A percentile compares a stretch with the other conserved stretches of the same genome.
Conservation (phyloP, 2,113 vertebrate genomes). For the Trichomycterus rosablanca region DNA sequence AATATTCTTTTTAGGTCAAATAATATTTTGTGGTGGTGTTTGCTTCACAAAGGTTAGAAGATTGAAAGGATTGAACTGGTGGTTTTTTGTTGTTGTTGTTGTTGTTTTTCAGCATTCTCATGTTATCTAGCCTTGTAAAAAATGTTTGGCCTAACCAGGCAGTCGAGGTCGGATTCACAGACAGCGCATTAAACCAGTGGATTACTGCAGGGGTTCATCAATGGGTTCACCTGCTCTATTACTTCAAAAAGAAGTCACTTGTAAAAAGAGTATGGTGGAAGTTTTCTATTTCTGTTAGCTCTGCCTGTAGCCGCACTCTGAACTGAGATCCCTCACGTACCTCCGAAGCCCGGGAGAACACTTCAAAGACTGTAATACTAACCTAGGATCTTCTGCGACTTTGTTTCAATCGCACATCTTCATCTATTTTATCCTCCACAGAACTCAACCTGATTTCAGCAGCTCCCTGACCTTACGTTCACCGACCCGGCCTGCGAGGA, state of each 20-base stretch:
- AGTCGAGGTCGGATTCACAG: constrained; percentile 1
- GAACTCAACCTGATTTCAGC: neutral
- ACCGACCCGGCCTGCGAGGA: neutral
- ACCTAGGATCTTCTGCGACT: constrained; percentile 20
- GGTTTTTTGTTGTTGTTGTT: too few relatives aligned
- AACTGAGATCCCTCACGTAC: constrained; percentile 17
- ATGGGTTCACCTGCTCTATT: constrained; percentile 3
- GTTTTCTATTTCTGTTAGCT: constrained; percentile 1
- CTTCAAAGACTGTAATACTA: constrained; percentile 26
- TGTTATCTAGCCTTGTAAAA: constrained; percentile 12
- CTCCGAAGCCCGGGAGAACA: constrained; percentile 12
- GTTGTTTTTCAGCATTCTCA: constrained; percentile 8
- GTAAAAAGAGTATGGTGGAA: neutral
- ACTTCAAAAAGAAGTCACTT: constrained; percentile 8
- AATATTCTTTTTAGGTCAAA: neutral
- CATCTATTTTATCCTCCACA: neutral
- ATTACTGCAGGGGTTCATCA: constrained; percentile 8
- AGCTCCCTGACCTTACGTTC: neutral
- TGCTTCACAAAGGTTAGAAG: neutral
- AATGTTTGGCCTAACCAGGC: neutral
- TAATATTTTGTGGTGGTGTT: neutral
- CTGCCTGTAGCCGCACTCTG: constrained; percentile 12
- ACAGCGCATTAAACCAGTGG: constrained; percentile 17
- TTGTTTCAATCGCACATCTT: constrained; percentile 13
- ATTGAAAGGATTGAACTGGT: too few relatives aligned